Base-by-base conservation (phyloP, 2,888 invertebrate genomes). In the Lasioglossum marginatum region DNA sequence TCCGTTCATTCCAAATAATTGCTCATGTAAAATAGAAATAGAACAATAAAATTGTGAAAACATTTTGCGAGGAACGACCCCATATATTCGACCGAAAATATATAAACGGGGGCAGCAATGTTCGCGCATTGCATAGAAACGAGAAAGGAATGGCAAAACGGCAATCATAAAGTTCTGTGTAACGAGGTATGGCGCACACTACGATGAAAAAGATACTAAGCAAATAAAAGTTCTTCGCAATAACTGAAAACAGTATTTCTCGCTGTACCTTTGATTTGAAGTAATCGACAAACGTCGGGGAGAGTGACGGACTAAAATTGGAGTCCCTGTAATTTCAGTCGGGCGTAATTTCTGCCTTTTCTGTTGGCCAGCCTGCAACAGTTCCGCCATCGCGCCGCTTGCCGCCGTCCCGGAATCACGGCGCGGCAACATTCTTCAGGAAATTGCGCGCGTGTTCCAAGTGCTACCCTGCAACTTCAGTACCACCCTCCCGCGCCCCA, bases 401-500 rank as follows among this genome's bases (percentile, higher is more conserved):
- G 45, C 45, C 45, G 27, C 63, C 63, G 70, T 71, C 40, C 27
- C 40, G 68, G 77, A 83, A 84, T 74, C 86, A 75, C 66, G 52
- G 52, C 45, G 76, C 19, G 68, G 52, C 72, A 48, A 85, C 81
- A 85, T 85, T 85, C 84, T 82, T 72, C 72, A 82, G 82, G 71
- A 87, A 84, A 88, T 88, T 82, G 80, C 73, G 66, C 77, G 73
- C 82, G 79, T 75, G 68, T 70, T 84, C 82, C 75, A 70, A 27
- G 57, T 75, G 76, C 77, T 76, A 48, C 43, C 52, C 52, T 31
- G 71, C 43, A 72, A 79, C 72, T 73, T 73, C 68, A 12, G 37
- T 31, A 4, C 19, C 45, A 4, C 45, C 4, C 16, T 43, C 16
- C 43, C 31, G 19, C 10, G 4, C 48, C 45, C 79, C 83, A 68